Evolutionary conservation across 2,113 vertebrate genomes (phyloP).

Genomic region (Oncorhynchus tshawytscha): DNA sequence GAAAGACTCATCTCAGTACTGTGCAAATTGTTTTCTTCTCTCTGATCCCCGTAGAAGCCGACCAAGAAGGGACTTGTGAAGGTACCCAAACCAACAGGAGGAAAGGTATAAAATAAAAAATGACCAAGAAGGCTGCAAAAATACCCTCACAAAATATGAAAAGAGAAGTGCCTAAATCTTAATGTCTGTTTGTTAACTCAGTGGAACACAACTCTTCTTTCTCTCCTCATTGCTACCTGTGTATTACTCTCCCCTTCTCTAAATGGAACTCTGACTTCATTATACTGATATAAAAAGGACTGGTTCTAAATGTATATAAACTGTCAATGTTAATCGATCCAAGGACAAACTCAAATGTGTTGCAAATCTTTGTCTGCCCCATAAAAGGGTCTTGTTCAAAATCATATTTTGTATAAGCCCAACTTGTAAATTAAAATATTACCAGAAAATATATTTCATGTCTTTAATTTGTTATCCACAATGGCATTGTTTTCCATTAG

Average conservation of each 20-base stretch:
- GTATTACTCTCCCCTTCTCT: background rate
- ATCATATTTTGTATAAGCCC: background rate
- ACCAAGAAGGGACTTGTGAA: constrained; percentile 53
- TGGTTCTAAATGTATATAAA: background rate
- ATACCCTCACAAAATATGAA: background rate
- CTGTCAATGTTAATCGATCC: background rate
- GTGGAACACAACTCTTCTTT: background rate
- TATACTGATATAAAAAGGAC: background rate
- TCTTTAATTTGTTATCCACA: background rate
- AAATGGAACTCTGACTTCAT: background rate
- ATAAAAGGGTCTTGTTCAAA: background rate
- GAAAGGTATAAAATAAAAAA: constrained; percentile 49
- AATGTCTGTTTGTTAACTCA: background rate
- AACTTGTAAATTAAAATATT: background rate
- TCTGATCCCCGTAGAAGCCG: constrained; percentile 18
- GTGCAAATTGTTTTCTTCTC: background rate
- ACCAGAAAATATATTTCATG: background rate
- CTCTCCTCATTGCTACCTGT: background rate
- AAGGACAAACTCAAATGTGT: background rate
- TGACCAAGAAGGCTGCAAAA: constrained; percentile 22
- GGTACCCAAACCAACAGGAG: constrained; percentile 22
- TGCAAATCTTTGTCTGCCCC: background rate
- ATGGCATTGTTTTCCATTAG: too few relatives aligned
- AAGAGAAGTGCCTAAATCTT: constrained; percentile 3
- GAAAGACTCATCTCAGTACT: too few relatives aligned